phyloP scores from a whole-genome alignment of 2,113 vertebrate species.

The Elanus axillaris region DNA sequence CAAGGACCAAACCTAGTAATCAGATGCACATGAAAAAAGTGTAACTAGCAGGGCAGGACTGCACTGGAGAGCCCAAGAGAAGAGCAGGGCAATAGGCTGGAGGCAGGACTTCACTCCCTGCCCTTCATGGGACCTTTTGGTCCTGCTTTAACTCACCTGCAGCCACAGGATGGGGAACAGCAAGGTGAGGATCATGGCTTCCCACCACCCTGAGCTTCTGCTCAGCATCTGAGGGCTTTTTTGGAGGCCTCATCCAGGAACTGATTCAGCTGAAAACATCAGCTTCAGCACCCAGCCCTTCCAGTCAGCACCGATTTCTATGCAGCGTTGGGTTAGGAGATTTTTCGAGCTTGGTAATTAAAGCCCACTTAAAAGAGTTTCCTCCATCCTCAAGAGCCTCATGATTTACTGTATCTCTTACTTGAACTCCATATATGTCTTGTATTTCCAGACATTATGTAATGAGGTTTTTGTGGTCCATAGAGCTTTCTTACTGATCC shows the following conservation, averaged over 20 bases:
- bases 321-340: background rate
- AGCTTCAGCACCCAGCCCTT: background rate
- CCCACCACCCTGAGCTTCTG: background rate
- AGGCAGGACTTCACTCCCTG: background rate
- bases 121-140: background rate
- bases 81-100: background rate
- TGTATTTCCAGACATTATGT: constrained; percentile 52
- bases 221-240: background rate
- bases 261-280: background rate
- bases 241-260: background rate
- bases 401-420: constrained; percentile 36
- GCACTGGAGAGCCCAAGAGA: background rate
- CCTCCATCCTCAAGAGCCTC: constrained; percentile 27
- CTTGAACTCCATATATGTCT: background rate
- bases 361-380: constrained; percentile 31
- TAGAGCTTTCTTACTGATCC: background rate
- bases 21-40: background rate
- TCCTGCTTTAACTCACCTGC: background rate
- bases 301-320: background rate
- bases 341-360: background rate
- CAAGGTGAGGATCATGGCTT: background rate
- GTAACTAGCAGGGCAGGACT: background rate
- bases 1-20: background rate
- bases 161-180: background rate
- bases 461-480: constrained; percentile 63